Evolutionary conservation across 2,797 vertebrate species (phyloP).

Genomic region (Glyptemys insculpta): DNA sequence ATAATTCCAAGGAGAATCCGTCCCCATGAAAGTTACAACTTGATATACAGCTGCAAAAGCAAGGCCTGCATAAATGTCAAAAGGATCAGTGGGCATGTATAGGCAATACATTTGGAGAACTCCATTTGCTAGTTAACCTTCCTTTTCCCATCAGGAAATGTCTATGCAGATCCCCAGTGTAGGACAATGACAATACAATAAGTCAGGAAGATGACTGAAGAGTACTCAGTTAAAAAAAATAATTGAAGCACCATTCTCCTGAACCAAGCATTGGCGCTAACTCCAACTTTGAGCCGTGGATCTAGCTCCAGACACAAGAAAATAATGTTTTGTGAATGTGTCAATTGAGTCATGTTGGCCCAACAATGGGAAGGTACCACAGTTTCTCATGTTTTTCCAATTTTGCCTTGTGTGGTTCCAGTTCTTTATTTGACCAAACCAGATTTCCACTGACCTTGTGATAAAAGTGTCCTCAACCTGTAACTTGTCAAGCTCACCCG

Average conservation of each 20-base stretch:
- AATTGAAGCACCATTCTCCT: not conserved
- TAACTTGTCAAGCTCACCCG: not conserved
- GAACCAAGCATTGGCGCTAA: not conserved
- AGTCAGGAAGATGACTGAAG: not conserved
- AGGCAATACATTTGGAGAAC: not conserved
- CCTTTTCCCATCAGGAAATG: not conserved
- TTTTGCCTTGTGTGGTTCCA: not conserved
- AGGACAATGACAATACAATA: not conserved
- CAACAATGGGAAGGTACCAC: not conserved
- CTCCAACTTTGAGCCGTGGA: not conserved
- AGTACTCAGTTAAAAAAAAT: not conserved
- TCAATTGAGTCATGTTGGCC: not conserved
- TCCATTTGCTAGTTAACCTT: not conserved
- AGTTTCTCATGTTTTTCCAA: not conserved
- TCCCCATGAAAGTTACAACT: not conserved
- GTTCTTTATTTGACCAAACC: not conserved
- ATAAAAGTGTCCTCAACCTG: not conserved
- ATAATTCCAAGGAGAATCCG: not conserved
- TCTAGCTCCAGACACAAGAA: not conserved
- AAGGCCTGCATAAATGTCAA: not conserved
- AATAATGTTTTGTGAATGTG: not conserved
- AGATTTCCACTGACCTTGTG: not conserved
- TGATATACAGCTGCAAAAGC: not conserved
- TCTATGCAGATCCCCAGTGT: rapidly evolving
- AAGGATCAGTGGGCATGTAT: not conserved